phyloP scores from a whole-genome alignment of 2,888 invertebrate genomes.

The Dysmachus trigonus region DNA sequence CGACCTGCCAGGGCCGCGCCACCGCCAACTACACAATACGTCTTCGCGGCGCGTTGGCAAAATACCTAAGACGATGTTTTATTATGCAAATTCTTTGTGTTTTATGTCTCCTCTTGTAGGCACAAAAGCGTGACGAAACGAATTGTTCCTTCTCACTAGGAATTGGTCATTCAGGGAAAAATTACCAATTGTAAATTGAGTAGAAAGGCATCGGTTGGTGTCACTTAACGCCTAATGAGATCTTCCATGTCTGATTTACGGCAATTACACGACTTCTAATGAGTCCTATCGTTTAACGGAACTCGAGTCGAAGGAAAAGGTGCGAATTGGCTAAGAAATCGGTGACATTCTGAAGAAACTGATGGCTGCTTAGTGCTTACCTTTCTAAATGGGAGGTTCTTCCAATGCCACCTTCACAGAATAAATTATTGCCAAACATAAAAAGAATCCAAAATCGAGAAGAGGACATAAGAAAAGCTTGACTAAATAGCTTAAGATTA shows the following conservation, averaged over 20 bases:
- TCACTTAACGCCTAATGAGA: constrained; percentile 31
- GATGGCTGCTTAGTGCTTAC: neutral
- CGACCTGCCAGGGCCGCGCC: neutral
- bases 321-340: neutral
- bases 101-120: constrained; percentile 10
- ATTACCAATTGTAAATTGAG: constrained; percentile 33
- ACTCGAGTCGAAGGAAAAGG: neutral
- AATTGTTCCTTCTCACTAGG: constrained; percentile 7
- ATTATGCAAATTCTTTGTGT: constrained; percentile 32
- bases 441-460: neutral
- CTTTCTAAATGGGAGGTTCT: neutral
- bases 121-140: constrained; percentile 27
- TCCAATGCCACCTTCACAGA: neutral
- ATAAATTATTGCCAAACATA: neutral
- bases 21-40: neutral
- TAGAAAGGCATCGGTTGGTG: neutral
- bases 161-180: constrained; percentile 12
- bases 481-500: neutral
- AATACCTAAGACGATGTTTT: neutral
- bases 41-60: neutral
- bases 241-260: constrained; percentile 29
- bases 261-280: neutral
- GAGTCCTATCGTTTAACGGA: neutral
- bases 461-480: neutral
- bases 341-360: neutral